Evolutionary conservation across 2,888 invertebrate species (phyloP).

Genomic region (Yponomeuta plumbellus): DNA sequence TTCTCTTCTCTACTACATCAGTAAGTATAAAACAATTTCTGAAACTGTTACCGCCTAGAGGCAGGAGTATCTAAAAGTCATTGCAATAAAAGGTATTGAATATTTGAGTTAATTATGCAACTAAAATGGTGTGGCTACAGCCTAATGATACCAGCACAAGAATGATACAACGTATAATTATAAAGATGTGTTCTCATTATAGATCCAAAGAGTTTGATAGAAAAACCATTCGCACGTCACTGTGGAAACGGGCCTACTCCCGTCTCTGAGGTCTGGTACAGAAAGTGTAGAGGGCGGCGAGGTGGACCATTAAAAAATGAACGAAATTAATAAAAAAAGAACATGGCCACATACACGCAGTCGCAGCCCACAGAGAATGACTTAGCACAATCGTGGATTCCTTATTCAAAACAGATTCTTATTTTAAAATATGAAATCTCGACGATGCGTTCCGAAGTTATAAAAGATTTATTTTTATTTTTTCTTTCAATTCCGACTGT

Average conservation of each 20-base stretch:
- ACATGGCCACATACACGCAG: slow-evolving; percentile 11
- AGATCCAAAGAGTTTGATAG: slow-evolving; percentile 14
- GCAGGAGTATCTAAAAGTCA: background rate
- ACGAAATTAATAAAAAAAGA: slow-evolving; percentile 10
- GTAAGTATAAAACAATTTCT: background rate
- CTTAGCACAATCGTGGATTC: slow-evolving; percentile 51
- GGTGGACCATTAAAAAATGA: background rate
- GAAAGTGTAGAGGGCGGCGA: background rate
- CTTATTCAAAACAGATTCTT: slow-evolving; percentile 59
- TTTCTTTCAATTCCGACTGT: slow-evolving; percentile 42
- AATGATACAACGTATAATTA: slow-evolving; percentile 9
- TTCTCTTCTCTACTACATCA: too few relatives aligned
- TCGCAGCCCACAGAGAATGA: slow-evolving; percentile 40
- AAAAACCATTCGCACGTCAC: background rate
- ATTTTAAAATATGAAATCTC: slow-evolving; percentile 70
- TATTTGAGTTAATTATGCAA: slow-evolving; percentile 1
- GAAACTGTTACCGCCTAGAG: background rate
- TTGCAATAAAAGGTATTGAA: background rate
- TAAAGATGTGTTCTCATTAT: slow-evolving; percentile 12
- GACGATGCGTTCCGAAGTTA: slow-evolving; percentile 22
- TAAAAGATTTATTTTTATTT: slow-evolving; percentile 50
- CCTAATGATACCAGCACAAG: slow-evolving; percentile 9
- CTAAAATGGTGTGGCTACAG: background rate
- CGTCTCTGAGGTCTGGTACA: background rate
- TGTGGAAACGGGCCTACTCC: background rate